Base-by-base conservation (phyloP, 2,888 invertebrate genomes). In the Mythimna impura region DNA sequence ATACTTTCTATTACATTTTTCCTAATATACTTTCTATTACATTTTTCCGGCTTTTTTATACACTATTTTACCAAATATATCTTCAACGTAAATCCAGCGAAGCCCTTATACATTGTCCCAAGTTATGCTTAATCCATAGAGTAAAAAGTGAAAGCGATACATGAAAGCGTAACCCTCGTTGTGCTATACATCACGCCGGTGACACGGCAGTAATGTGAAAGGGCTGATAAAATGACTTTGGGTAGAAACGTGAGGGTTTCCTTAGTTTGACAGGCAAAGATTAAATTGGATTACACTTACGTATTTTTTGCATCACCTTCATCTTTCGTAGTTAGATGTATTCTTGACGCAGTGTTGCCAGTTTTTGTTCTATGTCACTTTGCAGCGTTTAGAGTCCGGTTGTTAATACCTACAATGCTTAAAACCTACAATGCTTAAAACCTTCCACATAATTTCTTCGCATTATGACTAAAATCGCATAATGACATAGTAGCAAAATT, bases 151-250 rank as follows among this genome's bases (percentile, higher is more conserved):
- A 25, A 30, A 43, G 57, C 47, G 30, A 52, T 73, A 73, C 57
- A 69, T 64, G 43, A 64, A 66, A 58, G 52, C 50, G 65, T 50
- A n/a, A 60, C 66, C 67, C 62, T 65, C 40, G 4, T 57, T 61
- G 66, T 43, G 65, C 54, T 47, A 80, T 80, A 80, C 52, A 80
- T 71, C 65, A 73, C 40, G 71, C 30, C 20, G 40, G 40, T 71
- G 71, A 71, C 50, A 65, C 22, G 66, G 43, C 25, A 55, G 17
- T 68, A 64, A 36, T 40, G 30, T 54, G 25, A 40, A 30, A 34
- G 43, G 67, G 34, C 34, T 70, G 55, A 70, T 66, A 70, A 66
- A 70, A 47, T 22, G 43, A 54, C 57, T 70, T 34, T 20, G 34
- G 9, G 40, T n/a, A 30, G 12, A 22, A 14, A 47, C 10, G n/a